These are phyloP conservation scores for Leptarthrus brevirostris DNA, from an alignment of 2,888 invertebrate species.

Conservation along the genomic window DNA sequence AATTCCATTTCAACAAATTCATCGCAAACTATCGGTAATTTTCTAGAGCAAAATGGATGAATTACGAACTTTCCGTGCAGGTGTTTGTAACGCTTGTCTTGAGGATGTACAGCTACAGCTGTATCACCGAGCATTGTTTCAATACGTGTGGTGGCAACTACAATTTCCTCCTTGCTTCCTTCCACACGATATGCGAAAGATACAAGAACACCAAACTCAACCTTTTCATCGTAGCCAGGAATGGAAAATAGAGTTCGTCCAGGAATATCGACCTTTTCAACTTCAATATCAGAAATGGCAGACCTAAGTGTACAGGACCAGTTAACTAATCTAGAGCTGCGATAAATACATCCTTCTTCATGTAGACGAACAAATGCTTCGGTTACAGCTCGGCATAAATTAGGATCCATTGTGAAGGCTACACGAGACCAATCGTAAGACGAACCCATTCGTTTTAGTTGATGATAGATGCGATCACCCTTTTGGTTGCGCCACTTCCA, in stretches of 20 bases:
- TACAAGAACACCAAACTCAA: conserved; percentile 94
- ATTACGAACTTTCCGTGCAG: conserved; percentile 83
- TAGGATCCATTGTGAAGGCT: conserved; percentile 96
- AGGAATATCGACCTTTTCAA: conserved; percentile 91
- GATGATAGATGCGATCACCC: conserved; percentile 80
- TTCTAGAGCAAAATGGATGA: conserved; percentile 90
- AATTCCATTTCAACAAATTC: conserved; percentile 94
- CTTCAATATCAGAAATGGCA: conserved; percentile 99
- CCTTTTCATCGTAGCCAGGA: conserved; percentile 77
- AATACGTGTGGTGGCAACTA: conserved; percentile 96
- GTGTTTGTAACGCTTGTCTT: conserved; percentile 85
- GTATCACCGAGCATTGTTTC: conserved; percentile 99
- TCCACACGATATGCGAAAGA: conserved; percentile 89
- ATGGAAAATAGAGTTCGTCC: conserved; percentile 88
- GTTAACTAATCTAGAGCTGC: conserved; percentile 94
- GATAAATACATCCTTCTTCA: conserved; percentile 89
- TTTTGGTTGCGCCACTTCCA: conserved; percentile 96
- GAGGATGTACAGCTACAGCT: conserved; percentile 97
- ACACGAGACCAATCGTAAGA: conserved; percentile 95
- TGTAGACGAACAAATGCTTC: conserved; percentile 94
- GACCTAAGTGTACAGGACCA: conserved; percentile 98
- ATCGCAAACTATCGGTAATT: conserved; percentile 89
- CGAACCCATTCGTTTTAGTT: conserved; percentile 88
- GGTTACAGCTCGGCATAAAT: conserved; percentile 86
- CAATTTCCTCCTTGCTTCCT: conserved; percentile 77